A percentile compares a stretch with the other conserved stretches of the same genome.
Evolutionary conservation across 2,797 vertebrate species (phyloP).

Genomic region (Lutjanus campechanus): DNA sequence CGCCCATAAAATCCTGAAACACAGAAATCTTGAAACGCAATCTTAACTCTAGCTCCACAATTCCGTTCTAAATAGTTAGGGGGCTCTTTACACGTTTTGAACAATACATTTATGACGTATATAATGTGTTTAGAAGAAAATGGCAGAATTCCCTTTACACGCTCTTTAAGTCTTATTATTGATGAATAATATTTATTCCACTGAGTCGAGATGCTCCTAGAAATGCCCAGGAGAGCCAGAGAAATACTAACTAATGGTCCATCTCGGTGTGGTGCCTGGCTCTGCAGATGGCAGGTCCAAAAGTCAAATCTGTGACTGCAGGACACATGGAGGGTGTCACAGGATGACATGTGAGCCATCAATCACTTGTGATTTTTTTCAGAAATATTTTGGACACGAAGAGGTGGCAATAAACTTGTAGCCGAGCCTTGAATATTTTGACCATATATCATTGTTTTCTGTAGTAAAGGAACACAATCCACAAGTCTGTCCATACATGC

Average conservation of each 20-base stretch:
- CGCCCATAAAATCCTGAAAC: too few relatives aligned
- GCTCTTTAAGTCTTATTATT: not conserved
- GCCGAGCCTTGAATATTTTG: not conserved
- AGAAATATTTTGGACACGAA: not conserved
- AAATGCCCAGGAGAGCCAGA: constrained; percentile 5
- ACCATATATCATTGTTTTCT: constrained; percentile 11
- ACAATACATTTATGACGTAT: too few relatives aligned
- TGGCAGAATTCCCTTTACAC: too few relatives aligned
- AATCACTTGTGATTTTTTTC: constrained; percentile 42
- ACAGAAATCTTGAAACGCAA: too few relatives aligned
- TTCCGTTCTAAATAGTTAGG: too few relatives aligned
- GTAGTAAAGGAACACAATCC: constrained; percentile 11
- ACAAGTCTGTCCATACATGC: constrained; percentile 17
- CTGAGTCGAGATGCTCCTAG: not conserved
- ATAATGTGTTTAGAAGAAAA: too few relatives aligned
- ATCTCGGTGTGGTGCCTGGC: constrained; percentile 16
- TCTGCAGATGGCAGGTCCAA: constrained; percentile 28
- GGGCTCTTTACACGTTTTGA: too few relatives aligned
- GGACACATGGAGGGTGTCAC: constrained; percentile 47
- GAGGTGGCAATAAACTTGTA: not conserved
- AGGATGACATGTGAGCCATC: constrained; percentile 31
- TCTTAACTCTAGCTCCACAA: too few relatives aligned
- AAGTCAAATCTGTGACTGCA: constrained; percentile 48
- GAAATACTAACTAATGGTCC: constrained; percentile 25
- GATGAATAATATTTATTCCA: constrained; percentile 6